Evolutionary conservation across 2,113 vertebrate genomes (phyloP), one percentile per base, ranked within the genome.

Genomic region (Propithecus coquereli): DNA sequence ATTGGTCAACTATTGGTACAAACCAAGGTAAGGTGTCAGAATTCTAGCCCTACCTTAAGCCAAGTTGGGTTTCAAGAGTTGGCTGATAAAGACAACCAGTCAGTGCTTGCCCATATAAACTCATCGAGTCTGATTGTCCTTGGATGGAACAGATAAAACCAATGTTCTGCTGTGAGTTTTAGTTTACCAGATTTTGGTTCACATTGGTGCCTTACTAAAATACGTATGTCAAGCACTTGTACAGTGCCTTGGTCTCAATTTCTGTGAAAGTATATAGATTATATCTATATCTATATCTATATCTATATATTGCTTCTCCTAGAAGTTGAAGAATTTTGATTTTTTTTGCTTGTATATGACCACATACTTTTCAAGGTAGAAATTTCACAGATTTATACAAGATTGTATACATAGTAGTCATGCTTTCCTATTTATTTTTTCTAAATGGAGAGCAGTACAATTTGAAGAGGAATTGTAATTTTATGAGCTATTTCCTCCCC

Each of bases 1-100:
- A 97, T 65, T 96, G 68, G 34, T 90, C 79, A 97, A 88, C 74
- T 95, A 88, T 50, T 91, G 73, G 12, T 91, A 81, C 66, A 96
- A 80, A 84, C 8, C 30, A 70, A 95, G n/a, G 23, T 85, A 85
- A 81, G 8, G 23, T 65, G 45, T 76, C 84, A 84, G 54, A 83
- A 54, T 92, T 79, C 43, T 80, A 94, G 61, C 5, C n/a, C 25
- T 87, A 77, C 76, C 37, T 59, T 66, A 54, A 57, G 50, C 17
- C 32, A 83, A 66, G 43, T 79, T 79, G 68, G 50, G 52, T 82
- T 92, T 83, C 65, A 74, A 92, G 17, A 84, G 50, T 89, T 59
- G 43, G 25, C 63, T 70, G n/a, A 77, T 88, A 91, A 94, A 86
- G 52, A 94, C 73, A 95, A 92, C 40, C 83, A 47, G 54, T 74